Evolutionary conservation across 2,113 vertebrate species (phyloP), one percentile per base, ranked within the genome.

Genomic region (Halichoerus grypus): DNA sequence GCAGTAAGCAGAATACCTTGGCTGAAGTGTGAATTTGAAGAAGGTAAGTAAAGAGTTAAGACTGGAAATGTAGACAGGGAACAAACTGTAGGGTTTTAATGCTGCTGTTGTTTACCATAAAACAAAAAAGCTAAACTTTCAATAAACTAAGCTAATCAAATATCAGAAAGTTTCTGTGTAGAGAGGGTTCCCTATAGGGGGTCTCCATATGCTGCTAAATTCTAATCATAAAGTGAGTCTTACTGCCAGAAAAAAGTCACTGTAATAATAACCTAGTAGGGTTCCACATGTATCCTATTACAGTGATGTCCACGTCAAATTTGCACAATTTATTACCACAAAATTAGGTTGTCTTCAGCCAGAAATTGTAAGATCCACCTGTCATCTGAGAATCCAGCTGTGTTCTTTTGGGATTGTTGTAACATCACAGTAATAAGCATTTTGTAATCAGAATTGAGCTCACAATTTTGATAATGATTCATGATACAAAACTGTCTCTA

Each of bases 331-430:
- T 96, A 76, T 87, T 95, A 88, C n/a, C 85, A 22, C 63, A 94
- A 96, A 97, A 96, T 63, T 92, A 21, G 97, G 18, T 81, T 97
- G 24, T 89, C 77, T 96, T 95, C 94, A 90, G 65, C 71, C 55
- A 94, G 92, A 95, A 97, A 92, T 82, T 87, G 6, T 69, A 22
- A 91, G 80, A 6, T 90, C 4, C 77, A 86, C 92, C 53, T 81
- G n/a, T 82, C 90, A 65, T 91, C 90, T 80, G 85, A 95, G 88
- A 88, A 90, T 84, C 89, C 96, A 97, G 92, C 97, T 96, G 89
- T 89, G 88, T 93, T 93, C 85, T 96, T 96, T 91, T 93, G 53
- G 53, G 72, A 72, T 51, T 82, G 46, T 95, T 96, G 39, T 95
- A 96, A 69, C 53, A 85, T 88, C 82, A 74, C 82, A 90, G 83